Conservation (phyloP, 2,888 invertebrate species). For the Polia nebulosa region DNA sequence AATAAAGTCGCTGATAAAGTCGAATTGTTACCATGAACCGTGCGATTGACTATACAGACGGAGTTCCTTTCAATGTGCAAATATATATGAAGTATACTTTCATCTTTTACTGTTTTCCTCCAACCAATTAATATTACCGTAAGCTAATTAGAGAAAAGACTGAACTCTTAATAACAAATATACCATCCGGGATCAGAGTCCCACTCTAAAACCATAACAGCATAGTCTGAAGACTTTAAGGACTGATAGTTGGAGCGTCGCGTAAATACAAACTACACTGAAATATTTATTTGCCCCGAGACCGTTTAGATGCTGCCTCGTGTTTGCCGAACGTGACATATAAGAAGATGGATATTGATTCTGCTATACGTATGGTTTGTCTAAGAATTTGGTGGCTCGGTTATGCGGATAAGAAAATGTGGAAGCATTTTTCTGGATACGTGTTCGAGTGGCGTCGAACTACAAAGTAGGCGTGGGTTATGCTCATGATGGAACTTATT, state of each 20-base stretch:
- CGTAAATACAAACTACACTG: slow-evolving; percentile 74
- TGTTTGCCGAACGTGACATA: slow-evolving; percentile 77
- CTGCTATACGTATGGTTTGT: slow-evolving; percentile 63
- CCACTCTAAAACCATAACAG: slow-evolving; percentile 63
- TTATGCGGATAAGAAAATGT: slow-evolving; percentile 61
- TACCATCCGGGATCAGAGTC: slow-evolving; percentile 19
- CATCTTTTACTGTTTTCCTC: too few species aligned
- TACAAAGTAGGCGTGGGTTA: slow-evolving; percentile 52
- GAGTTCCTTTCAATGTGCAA: too few species aligned
- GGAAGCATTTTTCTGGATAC: slow-evolving; percentile 57
- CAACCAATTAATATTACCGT: too few species aligned
- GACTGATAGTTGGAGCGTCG: slow-evolving; percentile 61
- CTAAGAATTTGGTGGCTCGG: slow-evolving; percentile 64
- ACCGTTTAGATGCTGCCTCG: slow-evolving; percentile 67
- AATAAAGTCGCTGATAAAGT: too few species aligned
- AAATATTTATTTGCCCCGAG: slow-evolving; percentile 74
- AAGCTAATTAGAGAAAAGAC: too few species aligned
- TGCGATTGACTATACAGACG: too few species aligned
- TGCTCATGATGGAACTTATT: slow-evolving; percentile 54
- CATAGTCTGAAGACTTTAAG: slow-evolving; percentile 49
- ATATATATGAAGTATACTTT: too few species aligned
- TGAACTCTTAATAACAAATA: slow-evolving; percentile 49
- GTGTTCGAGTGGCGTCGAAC: slow-evolving; percentile 59
- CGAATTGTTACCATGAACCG: too few species aligned
- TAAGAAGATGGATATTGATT: slow-evolving; percentile 69